Percentiles rank a stretch among this genome's conserved stretches.
phyloP scores from a whole-genome alignment of 1,140 invertebrate species.

The Neodiprion virginianus region DNA sequence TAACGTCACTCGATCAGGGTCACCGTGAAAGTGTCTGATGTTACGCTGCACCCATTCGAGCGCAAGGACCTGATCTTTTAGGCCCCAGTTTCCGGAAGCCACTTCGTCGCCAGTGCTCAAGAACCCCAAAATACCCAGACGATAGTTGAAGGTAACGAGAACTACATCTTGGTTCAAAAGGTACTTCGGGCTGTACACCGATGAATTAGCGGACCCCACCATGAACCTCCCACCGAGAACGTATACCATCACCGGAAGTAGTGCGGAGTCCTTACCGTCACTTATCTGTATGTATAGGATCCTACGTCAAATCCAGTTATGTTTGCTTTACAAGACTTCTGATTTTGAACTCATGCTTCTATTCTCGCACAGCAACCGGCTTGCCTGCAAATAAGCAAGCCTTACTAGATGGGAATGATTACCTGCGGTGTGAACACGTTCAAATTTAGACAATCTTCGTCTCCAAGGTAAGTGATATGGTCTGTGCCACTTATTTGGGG shows the following conservation, averaged over 20 bases:
- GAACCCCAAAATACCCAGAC: constrained; percentile 67
- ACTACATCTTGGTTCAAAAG: constrained; percentile 65
- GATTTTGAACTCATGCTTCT: neutral
- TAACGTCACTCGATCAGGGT: constrained; percentile 54
- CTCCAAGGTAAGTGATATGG: constrained; percentile 31
- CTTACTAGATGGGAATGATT: constrained; percentile 25
- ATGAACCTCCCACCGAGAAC: constrained; percentile 64
- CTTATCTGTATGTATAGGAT: neutral
- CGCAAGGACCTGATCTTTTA: constrained; percentile 55
- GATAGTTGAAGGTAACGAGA: constrained; percentile 73
- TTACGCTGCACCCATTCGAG: constrained; percentile 57
- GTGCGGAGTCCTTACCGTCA: neutral
- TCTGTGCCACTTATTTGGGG: constrained; percentile 37
- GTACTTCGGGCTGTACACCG: constrained; percentile 53
- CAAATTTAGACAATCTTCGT: constrained; percentile 54
- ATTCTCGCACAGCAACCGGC: too few relatives aligned
- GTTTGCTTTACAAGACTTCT: neutral
- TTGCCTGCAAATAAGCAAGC: neutral
- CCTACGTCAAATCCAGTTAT: constrained; percentile 21
- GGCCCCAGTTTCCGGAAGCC: constrained; percentile 42
- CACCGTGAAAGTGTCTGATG: constrained; percentile 57
- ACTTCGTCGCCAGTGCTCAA: too few relatives aligned
- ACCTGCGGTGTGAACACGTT: constrained; percentile 54
- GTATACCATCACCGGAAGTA: constrained; percentile 64
- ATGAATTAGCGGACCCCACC: constrained; percentile 56